phyloP scores from a whole-genome alignment of 2,888 invertebrate genomes.

The Automeris io region DNA sequence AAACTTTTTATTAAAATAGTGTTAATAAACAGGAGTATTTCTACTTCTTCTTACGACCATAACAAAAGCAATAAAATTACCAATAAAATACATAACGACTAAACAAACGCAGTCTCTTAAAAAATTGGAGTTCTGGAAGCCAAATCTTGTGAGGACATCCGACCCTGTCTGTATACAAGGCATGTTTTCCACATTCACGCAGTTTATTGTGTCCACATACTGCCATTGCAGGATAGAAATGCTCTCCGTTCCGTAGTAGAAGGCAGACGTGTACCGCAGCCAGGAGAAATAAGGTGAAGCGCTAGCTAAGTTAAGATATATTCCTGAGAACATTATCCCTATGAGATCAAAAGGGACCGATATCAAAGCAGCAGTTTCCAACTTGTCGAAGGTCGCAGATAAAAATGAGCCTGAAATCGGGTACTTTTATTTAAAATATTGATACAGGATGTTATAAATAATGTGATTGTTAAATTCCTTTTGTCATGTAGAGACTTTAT shows the following conservation, averaged over 20 bases:
- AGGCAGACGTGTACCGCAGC: slow-evolving; percentile 81
- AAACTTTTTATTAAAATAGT: background rate
- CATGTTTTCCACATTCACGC: slow-evolving; percentile 68
- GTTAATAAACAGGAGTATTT: slow-evolving; percentile 62
- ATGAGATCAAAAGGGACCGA: slow-evolving; percentile 82
- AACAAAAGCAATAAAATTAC: slow-evolving; percentile 55
- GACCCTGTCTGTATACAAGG: slow-evolving; percentile 79
- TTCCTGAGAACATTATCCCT: slow-evolving; percentile 80
- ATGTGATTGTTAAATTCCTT: too few relatives aligned
- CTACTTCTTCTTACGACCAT: slow-evolving; percentile 63
- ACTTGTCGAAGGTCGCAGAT: slow-evolving; percentile 82
- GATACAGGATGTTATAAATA: too few relatives aligned
- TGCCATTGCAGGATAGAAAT: slow-evolving; percentile 83
- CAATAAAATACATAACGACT: slow-evolving; percentile 45
- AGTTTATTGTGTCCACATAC: slow-evolving; percentile 75
- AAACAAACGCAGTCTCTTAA: slow-evolving; percentile 61
- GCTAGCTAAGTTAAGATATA: slow-evolving; percentile 80
- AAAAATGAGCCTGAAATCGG: slow-evolving; percentile 77
- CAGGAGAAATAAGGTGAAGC: slow-evolving; percentile 71
- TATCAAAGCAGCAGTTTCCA: slow-evolving; percentile 81
- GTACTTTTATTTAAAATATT: background rate
- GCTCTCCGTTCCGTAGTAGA: slow-evolving; percentile 83
- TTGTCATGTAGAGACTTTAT: too few relatives aligned
- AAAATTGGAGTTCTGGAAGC: slow-evolving; percentile 62
- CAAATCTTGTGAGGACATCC: slow-evolving; percentile 77